These are phyloP conservation scores for Drosophila sturtevanti DNA, from an alignment of 1,140 invertebrate species.

Conservation along the genomic window DNA sequence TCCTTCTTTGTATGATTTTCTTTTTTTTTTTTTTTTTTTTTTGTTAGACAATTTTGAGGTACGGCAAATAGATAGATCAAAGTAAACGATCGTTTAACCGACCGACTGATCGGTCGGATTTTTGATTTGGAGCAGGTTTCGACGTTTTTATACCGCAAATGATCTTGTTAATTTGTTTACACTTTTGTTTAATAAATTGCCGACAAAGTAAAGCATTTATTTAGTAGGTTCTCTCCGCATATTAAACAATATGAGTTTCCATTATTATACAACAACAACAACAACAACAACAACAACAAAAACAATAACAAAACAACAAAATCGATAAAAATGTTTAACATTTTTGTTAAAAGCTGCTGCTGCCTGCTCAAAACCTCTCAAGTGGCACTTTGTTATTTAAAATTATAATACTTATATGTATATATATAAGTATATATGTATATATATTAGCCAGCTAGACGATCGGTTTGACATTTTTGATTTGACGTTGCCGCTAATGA, in stretches of 20 bases:
- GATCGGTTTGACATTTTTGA: slow-evolving; percentile 31
- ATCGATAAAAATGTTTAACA: slow-evolving; percentile 72
- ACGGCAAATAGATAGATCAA: slow-evolving; percentile 11
- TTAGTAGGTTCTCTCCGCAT: slow-evolving; percentile 47
- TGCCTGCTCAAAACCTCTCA: slow-evolving; percentile 37
- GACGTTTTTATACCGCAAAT: slow-evolving; percentile 65
- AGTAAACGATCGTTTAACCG: slow-evolving; percentile 46
- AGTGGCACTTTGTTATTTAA: slow-evolving; percentile 79
- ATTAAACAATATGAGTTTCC: slow-evolving; percentile 55
- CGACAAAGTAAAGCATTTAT: slow-evolving; percentile 63
- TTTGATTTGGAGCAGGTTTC: slow-evolving; percentile 34
- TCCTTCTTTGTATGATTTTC: slow-evolving; percentile 6
- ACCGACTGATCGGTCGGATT: slow-evolving; percentile 7
- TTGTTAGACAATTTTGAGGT: slow-evolving; percentile 16
- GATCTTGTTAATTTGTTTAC: slow-evolving; percentile 81
- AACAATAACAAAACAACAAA: slow-evolving; percentile 49
- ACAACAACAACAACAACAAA: slow-evolving; percentile 36
- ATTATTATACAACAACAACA: slow-evolving; percentile 43
- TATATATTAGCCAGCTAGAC: slow-evolving; percentile 48
- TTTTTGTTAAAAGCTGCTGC: slow-evolving; percentile 65
- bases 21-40: too few species aligned
- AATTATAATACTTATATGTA: slow-evolving; percentile 78
- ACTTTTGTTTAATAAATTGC: slow-evolving; percentile 68
- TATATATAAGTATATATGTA: too few species aligned
- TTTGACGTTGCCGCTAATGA: slow-evolving; percentile 59